These are phyloP conservation scores for Psittacula cyanocephala DNA, from an alignment of 2,113 vertebrate genomes.

Conservation along the genomic window DNA sequence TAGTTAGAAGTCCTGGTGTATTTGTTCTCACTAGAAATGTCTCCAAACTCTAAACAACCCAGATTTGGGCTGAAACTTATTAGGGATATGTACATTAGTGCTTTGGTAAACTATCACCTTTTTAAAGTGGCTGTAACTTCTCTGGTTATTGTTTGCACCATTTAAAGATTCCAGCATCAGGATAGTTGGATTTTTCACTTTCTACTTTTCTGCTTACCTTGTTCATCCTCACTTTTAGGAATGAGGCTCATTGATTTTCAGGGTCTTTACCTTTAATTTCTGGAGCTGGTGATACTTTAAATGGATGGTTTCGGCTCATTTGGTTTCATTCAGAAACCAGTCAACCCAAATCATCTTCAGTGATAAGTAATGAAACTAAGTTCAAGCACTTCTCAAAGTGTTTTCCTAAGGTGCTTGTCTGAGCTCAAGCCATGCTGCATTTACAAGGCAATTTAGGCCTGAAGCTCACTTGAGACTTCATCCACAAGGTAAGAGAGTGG, in stretches of 20 bases:
- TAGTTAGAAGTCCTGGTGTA: background rate
- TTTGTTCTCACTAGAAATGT: background rate
- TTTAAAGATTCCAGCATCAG: background rate
- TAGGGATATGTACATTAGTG: accelerated
- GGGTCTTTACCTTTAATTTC: background rate
- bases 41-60: background rate
- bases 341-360: background rate
- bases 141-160: background rate
- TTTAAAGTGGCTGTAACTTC: background rate
- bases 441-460: background rate
- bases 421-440: background rate
- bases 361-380: background rate
- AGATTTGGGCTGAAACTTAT: background rate
- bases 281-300: background rate
- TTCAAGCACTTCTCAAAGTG: background rate
- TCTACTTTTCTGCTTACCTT: background rate
- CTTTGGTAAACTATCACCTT: background rate
- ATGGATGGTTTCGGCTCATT: background rate
- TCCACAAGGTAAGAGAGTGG: background rate
- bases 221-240: background rate
- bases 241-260: background rate
- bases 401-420: background rate
- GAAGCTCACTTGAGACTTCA: background rate
- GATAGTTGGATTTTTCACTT: background rate
- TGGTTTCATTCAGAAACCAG: slow-evolving; percentile 9